Percentiles rank a stretch among this genome's conserved stretches.
Evolutionary conservation across 2,797 vertebrate genomes (phyloP).

Genomic region (Thripadectes ignobilis): DNA sequence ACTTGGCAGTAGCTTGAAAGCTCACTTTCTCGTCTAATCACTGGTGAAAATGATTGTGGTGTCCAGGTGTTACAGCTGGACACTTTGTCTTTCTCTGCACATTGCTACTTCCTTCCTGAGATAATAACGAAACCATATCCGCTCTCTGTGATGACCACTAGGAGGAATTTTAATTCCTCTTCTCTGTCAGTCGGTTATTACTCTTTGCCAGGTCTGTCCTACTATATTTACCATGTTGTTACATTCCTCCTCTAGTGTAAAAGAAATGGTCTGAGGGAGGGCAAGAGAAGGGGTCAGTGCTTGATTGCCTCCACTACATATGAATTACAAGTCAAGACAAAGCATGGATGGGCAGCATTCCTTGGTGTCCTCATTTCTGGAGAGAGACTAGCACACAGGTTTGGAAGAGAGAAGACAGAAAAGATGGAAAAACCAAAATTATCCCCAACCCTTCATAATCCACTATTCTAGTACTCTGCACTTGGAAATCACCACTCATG

Average conservation of each 20-base stretch:
- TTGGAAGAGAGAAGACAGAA: background rate
- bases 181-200: background rate
- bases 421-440: background rate
- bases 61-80: constrained; percentile 28
- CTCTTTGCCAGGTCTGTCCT: background rate
- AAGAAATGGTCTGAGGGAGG: background rate
- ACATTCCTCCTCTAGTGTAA: background rate
- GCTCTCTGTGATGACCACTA: background rate
- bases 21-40: background rate
- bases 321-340: background rate
- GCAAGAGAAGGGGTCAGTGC: fast-evolving
- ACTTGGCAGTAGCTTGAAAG: background rate
- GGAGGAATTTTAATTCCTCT: constrained; percentile 5
- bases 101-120: constrained; percentile 37
- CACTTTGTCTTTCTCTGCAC: background rate
- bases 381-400: background rate
- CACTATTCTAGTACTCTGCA: background rate
- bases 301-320: fast-evolving
- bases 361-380: background rate
- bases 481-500: background rate
- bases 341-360: background rate
- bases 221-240: fast-evolving
- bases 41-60: background rate
- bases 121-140: background rate
- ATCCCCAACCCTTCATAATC: background rate